phyloP scores from a whole-genome alignment of 2,797 vertebrate species.

The Sus cebifrons region DNA sequence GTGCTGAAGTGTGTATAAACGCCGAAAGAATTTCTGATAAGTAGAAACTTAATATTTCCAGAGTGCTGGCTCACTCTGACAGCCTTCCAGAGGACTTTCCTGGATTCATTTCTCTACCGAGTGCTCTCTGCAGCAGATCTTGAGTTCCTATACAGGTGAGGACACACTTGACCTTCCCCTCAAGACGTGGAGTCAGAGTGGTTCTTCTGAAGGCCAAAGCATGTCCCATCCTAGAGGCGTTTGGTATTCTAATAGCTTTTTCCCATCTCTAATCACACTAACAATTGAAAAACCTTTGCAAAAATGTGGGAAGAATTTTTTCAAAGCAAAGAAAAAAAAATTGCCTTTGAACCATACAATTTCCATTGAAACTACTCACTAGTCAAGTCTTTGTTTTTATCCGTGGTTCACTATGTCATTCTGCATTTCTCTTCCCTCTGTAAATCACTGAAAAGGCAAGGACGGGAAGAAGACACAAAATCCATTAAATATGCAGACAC shows the following conservation, averaged over 20 bases:
- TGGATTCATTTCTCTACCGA: neutral
- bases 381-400: slow-evolving; percentile 63
- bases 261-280: slow-evolving; percentile 45
- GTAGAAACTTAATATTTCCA: neutral
- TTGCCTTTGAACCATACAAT: neutral
- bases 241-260: slow-evolving; percentile 46
- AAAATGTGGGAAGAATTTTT: slow-evolving; percentile 55
- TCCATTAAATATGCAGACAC: neutral
- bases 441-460: slow-evolving; percentile 93
- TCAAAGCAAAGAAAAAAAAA: slow-evolving; percentile 13
- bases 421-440: slow-evolving; percentile 94
- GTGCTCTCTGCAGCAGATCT: neutral
- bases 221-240: slow-evolving; percentile 63
- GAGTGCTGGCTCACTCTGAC: neutral
- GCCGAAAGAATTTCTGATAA: neutral
- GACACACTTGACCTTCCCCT: slow-evolving; percentile 20
- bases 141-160: slow-evolving; percentile 5
- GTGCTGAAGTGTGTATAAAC: neutral
- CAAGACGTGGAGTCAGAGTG: neutral
- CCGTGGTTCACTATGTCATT: slow-evolving; percentile 84
- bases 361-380: slow-evolving; percentile 76
- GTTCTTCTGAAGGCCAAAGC: neutral
- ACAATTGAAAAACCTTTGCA: slow-evolving; percentile 45
- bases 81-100: neutral
- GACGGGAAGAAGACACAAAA: slow-evolving; percentile 45